Evolutionary conservation across 2,113 vertebrate genomes (phyloP), one percentile per base, ranked within the genome.

Genomic region (Pomatorhinus ruficollis): DNA sequence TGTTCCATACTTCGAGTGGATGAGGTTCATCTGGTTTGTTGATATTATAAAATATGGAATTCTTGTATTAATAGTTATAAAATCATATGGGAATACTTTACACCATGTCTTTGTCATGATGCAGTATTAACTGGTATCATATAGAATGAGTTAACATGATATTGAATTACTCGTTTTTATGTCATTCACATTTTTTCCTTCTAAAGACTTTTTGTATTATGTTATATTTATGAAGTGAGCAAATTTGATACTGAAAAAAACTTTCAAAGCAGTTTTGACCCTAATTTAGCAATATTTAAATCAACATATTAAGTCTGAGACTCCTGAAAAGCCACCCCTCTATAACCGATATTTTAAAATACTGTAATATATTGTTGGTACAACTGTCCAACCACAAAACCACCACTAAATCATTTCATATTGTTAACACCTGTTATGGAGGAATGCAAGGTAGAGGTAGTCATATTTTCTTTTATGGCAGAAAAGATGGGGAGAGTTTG

Each of bases 61-160:
- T 97, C 97, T 95, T 97, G 78, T 97, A 97, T 97, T 97, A 98
- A 97, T 90, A 94, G 86, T 95, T 93, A 96, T 91, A 90, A 93
- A 97, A 95, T 98, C 98, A 98, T 98, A 96, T 98, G 98, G 98
- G 98, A 98, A 95, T 96, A 97, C 97, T 98, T 98, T 98, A 83
- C 97, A 97, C 97, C 90, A 54, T 98, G 97, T 98, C 96, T 98
- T 94, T 97, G 96, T 97, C 96, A 52, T 90, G 95, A 96, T 90
- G 95, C 59, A 72, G 97, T 90, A 94, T 96, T 98, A 98, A 97
- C 96, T 95, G 95, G 91, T 95, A 98, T 97, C 96, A 82, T 95
- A 92, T 33, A 97, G 95, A 97, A 94, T 86, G 97, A 97, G 97
- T 98, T 98, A 98, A 98, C 97, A 98, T 98, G 96, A 95, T 98